Evolutionary conservation across 2,888 invertebrate genomes (phyloP).

Genomic region (Idaea biselata): DNA sequence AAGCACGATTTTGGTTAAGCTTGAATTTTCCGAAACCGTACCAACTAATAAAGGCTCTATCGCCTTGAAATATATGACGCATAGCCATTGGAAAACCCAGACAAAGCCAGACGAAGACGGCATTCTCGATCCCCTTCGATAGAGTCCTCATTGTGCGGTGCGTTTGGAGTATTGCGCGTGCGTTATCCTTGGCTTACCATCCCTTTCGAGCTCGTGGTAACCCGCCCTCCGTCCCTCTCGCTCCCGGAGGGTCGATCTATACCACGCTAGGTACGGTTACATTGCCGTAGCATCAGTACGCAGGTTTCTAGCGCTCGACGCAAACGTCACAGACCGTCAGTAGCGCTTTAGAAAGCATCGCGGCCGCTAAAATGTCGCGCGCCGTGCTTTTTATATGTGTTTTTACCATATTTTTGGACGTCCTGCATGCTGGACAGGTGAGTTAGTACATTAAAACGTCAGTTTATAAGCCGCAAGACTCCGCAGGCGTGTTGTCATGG

Average conservation of each 20-base stretch:
- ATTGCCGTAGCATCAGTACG: constrained; percentile 73
- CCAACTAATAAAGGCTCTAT: constrained; percentile 22
- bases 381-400: constrained; percentile 82
- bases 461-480: constrained; percentile 23
- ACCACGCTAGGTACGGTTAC: constrained; percentile 75
- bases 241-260: constrained; percentile 78
- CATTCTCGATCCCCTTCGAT: constrained; percentile 67
- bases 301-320: constrained; percentile 70
- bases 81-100: constrained; percentile 75
- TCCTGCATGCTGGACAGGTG: constrained; percentile 80
- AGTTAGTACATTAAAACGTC: constrained; percentile 40
- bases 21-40: neutral
- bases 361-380: constrained; percentile 82
- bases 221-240: constrained; percentile 45
- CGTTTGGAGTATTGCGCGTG: constrained; percentile 71
- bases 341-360: constrained; percentile 59
- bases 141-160: constrained; percentile 65
- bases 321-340: constrained; percentile 62
- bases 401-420: constrained; percentile 81
- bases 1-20: neutral
- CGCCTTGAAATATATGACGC: constrained; percentile 59
- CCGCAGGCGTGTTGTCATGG: constrained; percentile 25
- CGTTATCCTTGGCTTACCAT: constrained; percentile 61
- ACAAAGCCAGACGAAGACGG: constrained; percentile 74
- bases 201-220: constrained; percentile 42